A percentile compares a stretch with the other conserved stretches of the same genome.
Evolutionary conservation across 2,113 vertebrate genomes (phyloP).

Genomic region (Irena cyanogastra): DNA sequence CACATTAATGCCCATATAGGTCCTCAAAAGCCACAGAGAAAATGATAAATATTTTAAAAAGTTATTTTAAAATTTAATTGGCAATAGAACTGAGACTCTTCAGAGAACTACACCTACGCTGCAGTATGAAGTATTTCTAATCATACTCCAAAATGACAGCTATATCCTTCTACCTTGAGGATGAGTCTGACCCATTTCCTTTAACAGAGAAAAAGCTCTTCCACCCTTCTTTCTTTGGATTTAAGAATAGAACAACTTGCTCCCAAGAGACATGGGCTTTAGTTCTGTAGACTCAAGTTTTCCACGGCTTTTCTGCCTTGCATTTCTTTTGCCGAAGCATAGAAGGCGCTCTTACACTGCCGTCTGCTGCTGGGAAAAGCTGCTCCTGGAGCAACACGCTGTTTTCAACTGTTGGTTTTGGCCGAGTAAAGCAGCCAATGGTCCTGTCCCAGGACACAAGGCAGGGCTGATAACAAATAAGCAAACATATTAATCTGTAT

Average conservation of each 20-base stretch:
- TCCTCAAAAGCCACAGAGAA: background rate
- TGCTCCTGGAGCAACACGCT: background rate
- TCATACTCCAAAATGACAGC: background rate
- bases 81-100: background rate
- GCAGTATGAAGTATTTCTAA: background rate
- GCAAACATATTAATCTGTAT: conserved; percentile 11
- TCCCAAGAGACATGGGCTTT: background rate
- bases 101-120: background rate
- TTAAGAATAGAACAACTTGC: background rate
- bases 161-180: background rate
- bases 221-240: background rate
- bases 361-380: background rate
- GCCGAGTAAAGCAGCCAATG: background rate
- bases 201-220: background rate
- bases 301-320: background rate
- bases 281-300: background rate
- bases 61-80: background rate
- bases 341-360: conserved; percentile 24
- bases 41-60: background rate
- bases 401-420: background rate
- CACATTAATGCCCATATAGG: background rate
- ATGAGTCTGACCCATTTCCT: background rate
- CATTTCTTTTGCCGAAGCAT: background rate
- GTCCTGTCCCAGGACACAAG: background rate
- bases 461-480: conserved; percentile 7